Conservation (phyloP, 2,888 invertebrate species). For the Chirona hameri region DNA sequence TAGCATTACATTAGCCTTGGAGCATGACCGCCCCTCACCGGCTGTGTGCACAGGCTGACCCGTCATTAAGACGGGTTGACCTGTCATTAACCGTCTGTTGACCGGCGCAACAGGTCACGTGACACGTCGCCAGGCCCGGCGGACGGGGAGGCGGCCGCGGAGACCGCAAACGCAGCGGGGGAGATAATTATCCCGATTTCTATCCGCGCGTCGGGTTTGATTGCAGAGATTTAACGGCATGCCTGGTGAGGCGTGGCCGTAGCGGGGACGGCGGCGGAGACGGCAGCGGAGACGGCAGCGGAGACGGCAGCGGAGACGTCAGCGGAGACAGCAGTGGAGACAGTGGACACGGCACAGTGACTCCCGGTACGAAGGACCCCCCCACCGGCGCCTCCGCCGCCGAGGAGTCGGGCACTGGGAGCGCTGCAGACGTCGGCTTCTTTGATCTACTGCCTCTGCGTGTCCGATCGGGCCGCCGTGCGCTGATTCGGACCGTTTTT, state of each 20-base stretch:
- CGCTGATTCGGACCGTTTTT: not conserved
- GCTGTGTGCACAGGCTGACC: not conserved
- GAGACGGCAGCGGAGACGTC: too few relatives aligned
- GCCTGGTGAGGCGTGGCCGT: too few relatives aligned
- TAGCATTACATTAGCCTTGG: constrained; percentile 4
- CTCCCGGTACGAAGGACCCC: too few relatives aligned
- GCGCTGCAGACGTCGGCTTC: not conserved
- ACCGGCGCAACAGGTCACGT: not conserved
- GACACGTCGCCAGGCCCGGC: not conserved
- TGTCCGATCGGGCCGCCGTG: not conserved
- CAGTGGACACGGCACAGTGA: too few relatives aligned
- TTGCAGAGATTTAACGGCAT: constrained; percentile 3
- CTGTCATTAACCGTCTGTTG: constrained; percentile 10
- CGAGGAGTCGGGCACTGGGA: too few relatives aligned
- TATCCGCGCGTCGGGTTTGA: not conserved
- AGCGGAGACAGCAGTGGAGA: too few relatives aligned
- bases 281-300: too few relatives aligned
- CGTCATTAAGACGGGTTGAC: not conserved
- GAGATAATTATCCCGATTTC: constrained; percentile 12
- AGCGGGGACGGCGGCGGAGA: too few relatives aligned
- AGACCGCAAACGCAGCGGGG: not conserved
- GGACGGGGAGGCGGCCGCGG: not conserved
- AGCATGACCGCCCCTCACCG: not conserved
- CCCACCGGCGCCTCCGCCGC: too few relatives aligned
- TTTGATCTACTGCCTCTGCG: not conserved